Evolutionary conservation across 2,888 invertebrate genomes (phyloP).

Genomic region (Lomographa bimaculata): DNA sequence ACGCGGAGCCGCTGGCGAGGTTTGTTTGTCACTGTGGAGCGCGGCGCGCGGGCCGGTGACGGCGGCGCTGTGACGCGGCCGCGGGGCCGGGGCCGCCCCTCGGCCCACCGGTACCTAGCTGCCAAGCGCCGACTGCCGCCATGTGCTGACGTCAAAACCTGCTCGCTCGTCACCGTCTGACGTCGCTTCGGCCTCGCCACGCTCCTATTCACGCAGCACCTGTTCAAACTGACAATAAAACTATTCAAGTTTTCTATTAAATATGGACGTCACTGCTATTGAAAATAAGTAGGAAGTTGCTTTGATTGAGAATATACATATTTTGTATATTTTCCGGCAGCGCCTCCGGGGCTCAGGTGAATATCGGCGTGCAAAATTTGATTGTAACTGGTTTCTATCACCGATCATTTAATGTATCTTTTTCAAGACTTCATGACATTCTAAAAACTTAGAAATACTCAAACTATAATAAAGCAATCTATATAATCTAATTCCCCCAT

Average conservation of each 20-base stretch:
- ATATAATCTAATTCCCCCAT: too few relatives aligned
- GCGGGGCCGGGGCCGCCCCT: constrained; percentile 35
- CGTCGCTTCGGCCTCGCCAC: constrained; percentile 6
- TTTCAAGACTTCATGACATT: too few relatives aligned
- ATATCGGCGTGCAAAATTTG: too few relatives aligned
- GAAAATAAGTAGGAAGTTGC: too few relatives aligned
- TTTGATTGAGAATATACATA: too few relatives aligned
- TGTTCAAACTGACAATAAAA: constrained; percentile 8
- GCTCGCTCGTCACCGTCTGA: constrained; percentile 8
- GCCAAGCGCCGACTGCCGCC: constrained; percentile 22
- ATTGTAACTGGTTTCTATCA: too few relatives aligned
- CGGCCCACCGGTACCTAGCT: too few relatives aligned
- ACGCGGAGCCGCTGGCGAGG: constrained; percentile 61
- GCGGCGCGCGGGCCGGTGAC: constrained; percentile 32
- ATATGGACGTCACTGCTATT: background rate
- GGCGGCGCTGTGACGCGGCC: constrained; percentile 33
- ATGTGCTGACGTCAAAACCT: constrained; percentile 28
- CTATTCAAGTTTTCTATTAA: background rate
- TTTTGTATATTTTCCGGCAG: too few relatives aligned
- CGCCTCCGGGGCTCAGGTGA: too few relatives aligned
- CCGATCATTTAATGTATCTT: too few relatives aligned
- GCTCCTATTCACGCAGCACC: constrained; percentile 22
- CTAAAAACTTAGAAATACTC: too few relatives aligned
- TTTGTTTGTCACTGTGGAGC: constrained; percentile 67
- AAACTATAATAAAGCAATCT: too few relatives aligned